Evolutionary conservation across 2,888 invertebrate genomes (phyloP).

Genomic region (Mesorhabditis sp.): DNA sequence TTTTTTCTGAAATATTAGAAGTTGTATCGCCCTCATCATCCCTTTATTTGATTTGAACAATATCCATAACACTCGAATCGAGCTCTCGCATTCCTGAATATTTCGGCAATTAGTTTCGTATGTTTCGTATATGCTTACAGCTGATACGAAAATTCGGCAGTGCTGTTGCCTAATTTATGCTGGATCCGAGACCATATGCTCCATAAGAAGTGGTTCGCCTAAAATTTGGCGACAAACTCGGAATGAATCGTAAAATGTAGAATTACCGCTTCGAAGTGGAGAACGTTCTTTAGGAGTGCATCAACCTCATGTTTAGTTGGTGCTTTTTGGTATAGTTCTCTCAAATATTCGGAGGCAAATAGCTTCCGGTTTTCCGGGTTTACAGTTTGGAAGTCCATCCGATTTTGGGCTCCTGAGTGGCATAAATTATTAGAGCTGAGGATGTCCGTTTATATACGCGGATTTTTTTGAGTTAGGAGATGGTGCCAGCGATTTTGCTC

Average conservation of each 20-base stretch:
- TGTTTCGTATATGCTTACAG: too few relatives aligned
- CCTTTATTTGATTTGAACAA: too few relatives aligned
- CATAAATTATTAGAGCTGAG: not conserved
- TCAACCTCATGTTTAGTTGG: not conserved
- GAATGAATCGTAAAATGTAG: not conserved
- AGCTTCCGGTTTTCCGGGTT: slow-evolving; percentile 3
- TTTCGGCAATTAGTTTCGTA: not conserved
- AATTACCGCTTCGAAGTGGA: not conserved
- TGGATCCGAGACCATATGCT: not conserved
- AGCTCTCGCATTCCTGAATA: not conserved
- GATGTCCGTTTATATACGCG: too few relatives aligned
- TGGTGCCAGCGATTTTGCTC: too few relatives aligned
- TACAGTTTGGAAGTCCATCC: not conserved
- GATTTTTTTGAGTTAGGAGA: too few relatives aligned
- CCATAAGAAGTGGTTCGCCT: slow-evolving; percentile 2
- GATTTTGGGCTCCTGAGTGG: not conserved
- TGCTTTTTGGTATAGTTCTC: not conserved
- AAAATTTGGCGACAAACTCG: not conserved
- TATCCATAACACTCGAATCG: not conserved
- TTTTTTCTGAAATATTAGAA: too few relatives aligned
- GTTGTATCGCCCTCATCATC: too few relatives aligned
- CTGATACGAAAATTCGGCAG: not conserved
- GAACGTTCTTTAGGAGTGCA: not conserved
- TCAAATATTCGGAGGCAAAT: not conserved
- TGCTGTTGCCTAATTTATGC: not conserved